These are phyloP conservation scores for Abrostola tripartita DNA, from an alignment of 2,888 invertebrate species.

Conservation along the genomic window DNA sequence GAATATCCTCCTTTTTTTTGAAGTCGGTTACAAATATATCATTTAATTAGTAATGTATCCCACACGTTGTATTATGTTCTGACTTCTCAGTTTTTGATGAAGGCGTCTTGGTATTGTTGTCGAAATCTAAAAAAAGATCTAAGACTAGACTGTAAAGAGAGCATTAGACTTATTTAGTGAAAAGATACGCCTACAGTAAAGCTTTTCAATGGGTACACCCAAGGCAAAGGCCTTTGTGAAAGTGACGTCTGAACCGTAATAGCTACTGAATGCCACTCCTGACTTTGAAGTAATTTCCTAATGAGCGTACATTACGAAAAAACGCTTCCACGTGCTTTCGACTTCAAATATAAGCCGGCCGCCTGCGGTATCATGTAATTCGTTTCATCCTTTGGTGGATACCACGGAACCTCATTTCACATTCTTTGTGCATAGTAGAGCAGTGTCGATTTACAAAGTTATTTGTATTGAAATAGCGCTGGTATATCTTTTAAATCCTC, in stretches of 20 bases:
- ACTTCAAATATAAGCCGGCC: neutral
- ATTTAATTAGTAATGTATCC: too few relatives aligned
- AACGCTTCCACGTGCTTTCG: neutral
- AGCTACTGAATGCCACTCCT: neutral
- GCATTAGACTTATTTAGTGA: neutral
- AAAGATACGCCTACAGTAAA: constrained; percentile 4
- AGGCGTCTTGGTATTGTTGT: neutral
- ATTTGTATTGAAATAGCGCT: neutral
- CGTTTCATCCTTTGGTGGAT: neutral
- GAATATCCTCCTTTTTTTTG: too few relatives aligned
- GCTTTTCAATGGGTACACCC: constrained; percentile 2
- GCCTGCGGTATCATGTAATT: neutral
- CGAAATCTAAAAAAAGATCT: constrained; percentile 1
- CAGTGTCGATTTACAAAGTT: neutral
- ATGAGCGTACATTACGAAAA: neutral
- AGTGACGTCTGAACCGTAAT: neutral
- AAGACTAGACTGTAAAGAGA: neutral
- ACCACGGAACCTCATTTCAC: neutral
- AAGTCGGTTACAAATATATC: too few relatives aligned
- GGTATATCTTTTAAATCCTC: too few relatives aligned
- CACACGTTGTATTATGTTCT: too few relatives aligned
- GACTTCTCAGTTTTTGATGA: too few relatives aligned
- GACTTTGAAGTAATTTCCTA: constrained; percentile 1
- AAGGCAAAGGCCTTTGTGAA: neutral
- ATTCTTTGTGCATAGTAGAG: neutral